Evolutionary conservation across 1,140 invertebrate species (phyloP), one percentile per base, ranked within the genome.

Genomic region (Saccostrea echinata): DNA sequence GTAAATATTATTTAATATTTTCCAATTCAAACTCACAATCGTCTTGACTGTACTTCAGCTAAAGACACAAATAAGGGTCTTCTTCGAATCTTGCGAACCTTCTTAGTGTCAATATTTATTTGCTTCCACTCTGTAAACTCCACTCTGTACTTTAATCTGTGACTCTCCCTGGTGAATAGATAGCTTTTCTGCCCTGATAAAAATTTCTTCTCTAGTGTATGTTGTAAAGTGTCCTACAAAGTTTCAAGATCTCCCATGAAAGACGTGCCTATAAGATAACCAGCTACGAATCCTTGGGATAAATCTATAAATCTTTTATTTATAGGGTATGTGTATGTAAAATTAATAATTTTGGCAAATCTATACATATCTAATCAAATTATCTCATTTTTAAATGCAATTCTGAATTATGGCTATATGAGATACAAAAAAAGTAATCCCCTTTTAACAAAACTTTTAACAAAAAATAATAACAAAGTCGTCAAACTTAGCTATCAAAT

Each of bases 191-290:
- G 88, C 55, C 68, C 27, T 24, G 64, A 43, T 33, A 86, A 30
- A 61, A 61, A 88, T 57, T 88, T 88, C 57, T 64, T 81, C 52
- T 88, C 88, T 24, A 88, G 53, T 12, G 88, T 86, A n/a, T 83
- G 61, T 13, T 86, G 68, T 24, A 86, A 53, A 21, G 24, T 30
- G 12, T 86, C 68, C 71, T 86, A 52, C 80, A 53, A 80, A 11
- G 4, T 43, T 8, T 8, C 9, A 43, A 43, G 9, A 43, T 2
- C 9, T 43, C 1, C 6, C 6, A 51, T 24, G 18, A 85, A 61
- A 84, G 55, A 61, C 12, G 12, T 21, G 16, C 12, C 6, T 21
- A 61, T n/a, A 61, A 61, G 0, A 43, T 43, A 43, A 43, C 35
- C 35, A 43, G 35, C 35, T 43, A 43, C 6, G 35, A 43, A 43